These are phyloP conservation scores for Rhadina sibilatrix DNA, from an alignment of 2,113 vertebrate species.

Conservation along the genomic window DNA sequence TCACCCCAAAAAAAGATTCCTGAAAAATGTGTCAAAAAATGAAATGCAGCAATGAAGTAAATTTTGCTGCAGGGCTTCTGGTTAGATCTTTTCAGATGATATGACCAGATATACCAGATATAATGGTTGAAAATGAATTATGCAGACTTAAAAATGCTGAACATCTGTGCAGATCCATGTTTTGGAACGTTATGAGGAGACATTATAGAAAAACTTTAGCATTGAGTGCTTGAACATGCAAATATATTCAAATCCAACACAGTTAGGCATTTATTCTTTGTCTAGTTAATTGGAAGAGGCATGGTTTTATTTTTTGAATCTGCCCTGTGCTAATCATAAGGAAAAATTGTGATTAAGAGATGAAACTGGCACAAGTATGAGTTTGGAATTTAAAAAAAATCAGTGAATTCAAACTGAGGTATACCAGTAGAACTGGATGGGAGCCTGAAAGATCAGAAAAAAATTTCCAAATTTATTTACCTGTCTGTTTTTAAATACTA, in stretches of 20 bases:
- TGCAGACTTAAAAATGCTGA: background rate
- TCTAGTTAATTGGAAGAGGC: background rate
- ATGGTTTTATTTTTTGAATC: background rate
- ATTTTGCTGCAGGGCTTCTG: background rate
- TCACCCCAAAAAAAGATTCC: rapidly evolving
- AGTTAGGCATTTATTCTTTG: background rate
- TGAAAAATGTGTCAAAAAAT: background rate
- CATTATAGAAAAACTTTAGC: background rate
- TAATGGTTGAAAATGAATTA: background rate
- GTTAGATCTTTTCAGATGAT: background rate
- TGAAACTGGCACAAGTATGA: background rate
- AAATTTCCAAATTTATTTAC: background rate
- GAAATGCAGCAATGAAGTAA: background rate
- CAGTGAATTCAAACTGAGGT: background rate
- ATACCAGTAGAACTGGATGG: background rate
- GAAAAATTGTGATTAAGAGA: background rate
- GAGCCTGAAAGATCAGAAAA: background rate
- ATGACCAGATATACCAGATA: background rate
- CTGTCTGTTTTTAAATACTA: background rate
- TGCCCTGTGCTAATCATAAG: background rate
- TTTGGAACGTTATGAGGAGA: background rate
- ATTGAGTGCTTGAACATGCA: background rate
- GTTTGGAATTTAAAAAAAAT: background rate
- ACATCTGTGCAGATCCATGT: background rate
- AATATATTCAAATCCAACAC: background rate